Conservation (phyloP, 2,113 vertebrate species). For the Saguinus imperator region DNA sequence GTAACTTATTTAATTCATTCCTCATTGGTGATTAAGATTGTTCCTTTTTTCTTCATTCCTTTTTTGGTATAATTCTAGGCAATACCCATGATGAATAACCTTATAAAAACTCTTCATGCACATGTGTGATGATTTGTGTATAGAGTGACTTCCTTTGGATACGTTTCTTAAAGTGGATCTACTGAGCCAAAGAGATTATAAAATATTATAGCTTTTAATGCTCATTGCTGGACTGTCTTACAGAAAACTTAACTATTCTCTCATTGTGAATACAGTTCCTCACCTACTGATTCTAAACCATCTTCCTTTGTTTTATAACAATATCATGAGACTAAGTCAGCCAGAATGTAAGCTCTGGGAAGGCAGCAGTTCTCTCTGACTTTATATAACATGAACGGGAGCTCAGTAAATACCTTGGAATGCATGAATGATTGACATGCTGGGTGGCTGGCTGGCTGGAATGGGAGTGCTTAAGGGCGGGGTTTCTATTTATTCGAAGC, state of each 20-base stretch:
- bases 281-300: background rate
- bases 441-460: background rate
- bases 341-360: background rate
- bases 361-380: background rate
- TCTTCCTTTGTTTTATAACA: background rate
- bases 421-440: background rate
- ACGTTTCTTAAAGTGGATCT: constrained; percentile 23
- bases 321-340: background rate
- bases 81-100: background rate
- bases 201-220: background rate
- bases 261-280: background rate
- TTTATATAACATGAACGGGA: background rate
- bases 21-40: background rate
- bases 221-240: background rate
- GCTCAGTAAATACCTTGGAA: background rate
- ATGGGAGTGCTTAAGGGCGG: background rate
- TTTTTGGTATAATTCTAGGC: background rate
- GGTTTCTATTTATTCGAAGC: background rate
- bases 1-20: background rate
- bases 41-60: background rate
- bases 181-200: background rate
- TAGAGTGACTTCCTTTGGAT: background rate
- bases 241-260: background rate
- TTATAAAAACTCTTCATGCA: background rate
- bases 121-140: background rate